Evolutionary conservation across 2,113 vertebrate species (phyloP), one percentile per base, ranked within the genome.

Genomic region (Dasypus novemcinctus): DNA sequence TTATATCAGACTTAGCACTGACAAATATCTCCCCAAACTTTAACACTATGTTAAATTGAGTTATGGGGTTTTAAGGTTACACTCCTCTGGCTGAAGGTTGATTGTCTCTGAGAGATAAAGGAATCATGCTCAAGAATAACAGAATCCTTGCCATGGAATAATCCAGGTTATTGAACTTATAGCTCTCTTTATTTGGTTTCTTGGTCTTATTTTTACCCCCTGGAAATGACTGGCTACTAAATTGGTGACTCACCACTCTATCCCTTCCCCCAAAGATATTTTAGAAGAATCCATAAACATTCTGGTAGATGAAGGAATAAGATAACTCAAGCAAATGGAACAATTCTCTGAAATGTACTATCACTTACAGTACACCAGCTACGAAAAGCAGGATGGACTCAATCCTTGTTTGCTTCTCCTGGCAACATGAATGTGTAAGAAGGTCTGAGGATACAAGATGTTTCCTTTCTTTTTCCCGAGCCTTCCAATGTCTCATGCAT

Each of bases 11-110:
- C 76, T 88, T 91, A 74, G 95, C 94, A 21, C 97, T 98, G 98
- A 98, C 97, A 98, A 98, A 98, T 98, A 74, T 57, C 92, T 98
- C 97, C 97, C 97, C 97, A 98, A 98, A 98, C 98, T 98, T 98
- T 98, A 97, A 97, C 98, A 97, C 96, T 97, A 96, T 89, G 98
- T 97, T 98, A 97, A 97, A 97, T 95, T 98, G 98, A 98, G 96
- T 98, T 98, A 98, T 97, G 97, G 96, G 98, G 97, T 95, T 98
- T 98, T 97, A 97, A 97, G 97, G 97, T 98, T 98, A 81, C 95
- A 94, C 95, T 98, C 81, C 96, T 98, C 97, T 97, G 96, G 97
- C 98, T 97, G 98, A 97, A 98, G 98, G 97, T 96, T 98, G 98
- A 97, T 98, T 97, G 97, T 98, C 97, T 97, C 89, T 7, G 31